Conservation (phyloP, 1,140 invertebrate species). For the Zaprionus vittiger region DNA sequence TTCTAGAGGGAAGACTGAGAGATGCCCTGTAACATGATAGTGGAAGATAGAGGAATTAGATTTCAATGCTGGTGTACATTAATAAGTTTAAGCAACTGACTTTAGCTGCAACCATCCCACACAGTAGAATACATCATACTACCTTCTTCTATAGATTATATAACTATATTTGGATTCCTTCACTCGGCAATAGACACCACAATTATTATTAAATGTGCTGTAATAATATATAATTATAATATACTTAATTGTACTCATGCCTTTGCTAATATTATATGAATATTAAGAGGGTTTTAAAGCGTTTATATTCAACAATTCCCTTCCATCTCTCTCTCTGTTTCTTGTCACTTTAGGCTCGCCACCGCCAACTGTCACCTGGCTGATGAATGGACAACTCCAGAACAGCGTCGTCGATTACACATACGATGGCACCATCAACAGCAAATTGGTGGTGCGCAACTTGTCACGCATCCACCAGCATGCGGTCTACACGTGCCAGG, state of each 20-base stretch:
- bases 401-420: slow-evolving; percentile 83
- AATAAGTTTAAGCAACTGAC: not conserved
- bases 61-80: not conserved
- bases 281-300: slow-evolving; percentile 28
- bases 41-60: no score
- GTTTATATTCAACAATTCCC: not conserved
- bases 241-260: not conserved
- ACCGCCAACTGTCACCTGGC: slow-evolving; percentile 93
- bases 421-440: slow-evolving; percentile 82
- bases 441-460: slow-evolving; percentile 85
- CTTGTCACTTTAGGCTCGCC: slow-evolving; percentile 89
- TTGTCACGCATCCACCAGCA: slow-evolving; percentile 90
- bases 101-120: not conserved
- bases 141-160: no score
- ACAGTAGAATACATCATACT: no score
- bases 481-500: slow-evolving; percentile 92
- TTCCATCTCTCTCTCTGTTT: slow-evolving; percentile 50
- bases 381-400: slow-evolving; percentile 90
- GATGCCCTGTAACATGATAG: not conserved
- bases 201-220: not conserved
- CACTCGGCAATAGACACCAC: not conserved
- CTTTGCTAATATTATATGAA: not conserved
- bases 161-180: no score
- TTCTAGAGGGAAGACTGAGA: not conserved
- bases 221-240: not conserved